A percentile compares a stretch with the other conserved stretches of the same genome.
Evolutionary conservation across 2,888 invertebrate genomes (phyloP).

Genomic region (Ochlodes sylvanus): DNA sequence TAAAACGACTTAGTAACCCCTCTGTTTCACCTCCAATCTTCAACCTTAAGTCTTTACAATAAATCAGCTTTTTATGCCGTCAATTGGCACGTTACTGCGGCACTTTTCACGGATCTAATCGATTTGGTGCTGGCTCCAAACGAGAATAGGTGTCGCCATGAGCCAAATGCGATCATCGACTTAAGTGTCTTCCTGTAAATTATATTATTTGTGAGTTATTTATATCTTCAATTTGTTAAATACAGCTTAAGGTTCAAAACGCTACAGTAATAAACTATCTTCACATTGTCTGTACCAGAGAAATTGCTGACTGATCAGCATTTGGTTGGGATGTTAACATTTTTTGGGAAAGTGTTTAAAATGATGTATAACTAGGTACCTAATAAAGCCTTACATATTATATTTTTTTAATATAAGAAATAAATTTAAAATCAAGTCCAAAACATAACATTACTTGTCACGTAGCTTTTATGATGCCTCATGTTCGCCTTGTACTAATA

Average conservation of each 20-base stretch:
- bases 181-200: constrained; percentile 46
- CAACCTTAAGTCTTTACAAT: constrained; percentile 43
- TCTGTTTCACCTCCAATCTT: constrained; percentile 23
- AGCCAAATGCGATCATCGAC: constrained; percentile 67
- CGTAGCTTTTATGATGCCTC: too few relatives aligned
- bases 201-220: constrained; percentile 36
- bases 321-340: not conserved
- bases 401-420: too few relatives aligned
- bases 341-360: too few relatives aligned
- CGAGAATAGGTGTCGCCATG: constrained; percentile 58
- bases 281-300: not conserved
- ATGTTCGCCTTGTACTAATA: too few relatives aligned
- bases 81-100: constrained; percentile 27
- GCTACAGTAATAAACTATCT: not conserved
- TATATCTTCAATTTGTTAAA: constrained; percentile 12
- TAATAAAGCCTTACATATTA: too few relatives aligned
- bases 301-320: not conserved
- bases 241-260: not conserved
- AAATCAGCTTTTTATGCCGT: constrained; percentile 41
- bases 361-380: too few relatives aligned
- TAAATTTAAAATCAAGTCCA: too few relatives aligned
- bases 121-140: constrained; percentile 58
- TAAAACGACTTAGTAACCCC: constrained; percentile 35
- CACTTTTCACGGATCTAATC: constrained; percentile 58
- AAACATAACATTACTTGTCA: too few relatives aligned